These are phyloP conservation scores for Onychomys arenicola DNA, from an alignment of 2,797 vertebrate genomes.

Conservation along the genomic window DNA sequence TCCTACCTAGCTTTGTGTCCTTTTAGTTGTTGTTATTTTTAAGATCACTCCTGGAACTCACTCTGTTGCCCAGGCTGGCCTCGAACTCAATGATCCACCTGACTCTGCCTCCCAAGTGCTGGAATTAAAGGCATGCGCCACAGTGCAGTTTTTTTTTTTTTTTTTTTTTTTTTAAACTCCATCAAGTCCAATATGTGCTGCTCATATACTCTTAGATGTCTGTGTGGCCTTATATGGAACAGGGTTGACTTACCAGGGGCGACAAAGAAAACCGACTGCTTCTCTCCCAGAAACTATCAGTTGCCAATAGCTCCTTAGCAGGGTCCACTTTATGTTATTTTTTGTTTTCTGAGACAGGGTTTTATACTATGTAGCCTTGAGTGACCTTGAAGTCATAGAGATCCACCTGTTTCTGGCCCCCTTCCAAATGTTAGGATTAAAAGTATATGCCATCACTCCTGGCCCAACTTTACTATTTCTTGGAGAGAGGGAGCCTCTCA, in stretches of 20 bases:
- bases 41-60: background rate
- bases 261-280: background rate
- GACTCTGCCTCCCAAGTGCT: background rate
- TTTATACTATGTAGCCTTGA: background rate
- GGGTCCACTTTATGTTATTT: background rate
- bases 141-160: background rate
- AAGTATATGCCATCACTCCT: too few species aligned
- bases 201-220: background rate
- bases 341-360: background rate
- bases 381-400: background rate
- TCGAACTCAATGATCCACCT: background rate
- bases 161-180: background rate
- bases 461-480: background rate
- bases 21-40: background rate
- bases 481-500: background rate
- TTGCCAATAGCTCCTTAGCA: background rate
- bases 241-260: background rate
- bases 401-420: background rate
- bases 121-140: background rate
- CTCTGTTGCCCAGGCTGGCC: background rate
- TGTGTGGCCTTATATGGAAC: background rate
- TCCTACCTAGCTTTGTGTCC: background rate
- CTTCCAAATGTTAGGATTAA: background rate
- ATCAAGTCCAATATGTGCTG: background rate
- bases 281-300: background rate